phyloP scores from a whole-genome alignment of 2,797 vertebrate species.

The Manis crassicaudata region DNA sequence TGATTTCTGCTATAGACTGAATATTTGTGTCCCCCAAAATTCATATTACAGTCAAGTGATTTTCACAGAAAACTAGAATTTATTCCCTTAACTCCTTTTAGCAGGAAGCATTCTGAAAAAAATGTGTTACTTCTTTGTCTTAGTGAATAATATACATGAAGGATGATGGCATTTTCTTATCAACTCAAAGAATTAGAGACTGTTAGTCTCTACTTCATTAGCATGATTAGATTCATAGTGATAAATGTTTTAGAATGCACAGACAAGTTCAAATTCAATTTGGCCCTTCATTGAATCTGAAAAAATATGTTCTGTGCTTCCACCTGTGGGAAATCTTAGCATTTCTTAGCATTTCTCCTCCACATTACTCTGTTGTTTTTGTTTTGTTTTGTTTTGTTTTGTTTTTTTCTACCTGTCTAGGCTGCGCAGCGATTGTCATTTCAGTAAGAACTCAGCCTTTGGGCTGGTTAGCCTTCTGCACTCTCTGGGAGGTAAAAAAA shows the following conservation, averaged over 20 bases:
- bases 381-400: not conserved
- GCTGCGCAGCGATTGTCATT: not conserved
- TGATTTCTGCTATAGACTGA: not conserved
- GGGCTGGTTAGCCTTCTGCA: not conserved
- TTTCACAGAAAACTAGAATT: slow-evolving; percentile 11
- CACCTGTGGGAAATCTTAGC: not conserved
- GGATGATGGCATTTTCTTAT: not conserved
- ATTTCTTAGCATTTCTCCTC: not conserved
- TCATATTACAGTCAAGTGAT: not conserved
- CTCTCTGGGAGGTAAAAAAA: not conserved
- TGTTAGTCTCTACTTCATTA: not conserved
- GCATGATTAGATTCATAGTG: not conserved
- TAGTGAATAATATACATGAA: not conserved
- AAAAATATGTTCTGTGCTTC: not conserved
- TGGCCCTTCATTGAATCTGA: not conserved
- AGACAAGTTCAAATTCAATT: not conserved
- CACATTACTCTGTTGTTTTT: not conserved
- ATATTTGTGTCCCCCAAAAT: not conserved
- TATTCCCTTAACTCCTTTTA: not conserved
- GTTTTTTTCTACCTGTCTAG: not conserved
- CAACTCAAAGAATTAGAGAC: not conserved
- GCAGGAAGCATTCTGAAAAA: slow-evolving; percentile 10
- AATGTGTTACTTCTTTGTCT: not conserved
- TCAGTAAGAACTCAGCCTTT: not conserved
- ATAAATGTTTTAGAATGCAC: not conserved